phyloP scores from a whole-genome alignment of 2,888 invertebrate species.

The Boloria selene region DNA sequence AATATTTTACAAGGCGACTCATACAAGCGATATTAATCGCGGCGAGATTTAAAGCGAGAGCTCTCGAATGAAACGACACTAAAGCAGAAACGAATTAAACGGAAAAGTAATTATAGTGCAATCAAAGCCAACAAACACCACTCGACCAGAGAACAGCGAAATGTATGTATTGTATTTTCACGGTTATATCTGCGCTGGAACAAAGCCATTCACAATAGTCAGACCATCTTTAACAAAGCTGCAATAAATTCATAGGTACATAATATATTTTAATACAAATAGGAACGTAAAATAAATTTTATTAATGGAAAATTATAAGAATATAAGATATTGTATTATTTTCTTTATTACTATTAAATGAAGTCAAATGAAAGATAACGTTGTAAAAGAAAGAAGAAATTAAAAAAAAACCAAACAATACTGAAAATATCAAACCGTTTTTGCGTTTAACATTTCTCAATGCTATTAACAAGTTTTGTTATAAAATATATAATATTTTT shows the following conservation, averaged over 20 bases:
- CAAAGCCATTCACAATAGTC: constrained; percentile 4
- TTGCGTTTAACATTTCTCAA: no score
- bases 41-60: constrained; percentile 27
- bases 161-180: constrained; percentile 43
- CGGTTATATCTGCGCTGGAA: constrained; percentile 8
- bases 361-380: no score
- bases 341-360: no score
- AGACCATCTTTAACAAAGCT: constrained; percentile 9
- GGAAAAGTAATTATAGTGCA: constrained; percentile 47
- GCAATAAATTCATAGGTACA: constrained; percentile 4
- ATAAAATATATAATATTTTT: no score
- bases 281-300: not conserved
- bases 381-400: no score
- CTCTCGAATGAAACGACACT: constrained; percentile 28
- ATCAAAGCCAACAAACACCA: constrained; percentile 40
- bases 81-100: constrained; percentile 41
- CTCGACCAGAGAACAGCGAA: constrained; percentile 21
- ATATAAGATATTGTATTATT: no score
- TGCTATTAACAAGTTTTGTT: no score
- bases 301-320: not conserved
- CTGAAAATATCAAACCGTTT: no score
- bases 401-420: no score
- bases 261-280: not conserved
- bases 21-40: constrained; percentile 24
- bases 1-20: constrained; percentile 24